Evolutionary conservation across 2,888 invertebrate species (phyloP), one percentile per base, ranked within the genome.

Genomic region (Tetragonula carbonaria): DNA sequence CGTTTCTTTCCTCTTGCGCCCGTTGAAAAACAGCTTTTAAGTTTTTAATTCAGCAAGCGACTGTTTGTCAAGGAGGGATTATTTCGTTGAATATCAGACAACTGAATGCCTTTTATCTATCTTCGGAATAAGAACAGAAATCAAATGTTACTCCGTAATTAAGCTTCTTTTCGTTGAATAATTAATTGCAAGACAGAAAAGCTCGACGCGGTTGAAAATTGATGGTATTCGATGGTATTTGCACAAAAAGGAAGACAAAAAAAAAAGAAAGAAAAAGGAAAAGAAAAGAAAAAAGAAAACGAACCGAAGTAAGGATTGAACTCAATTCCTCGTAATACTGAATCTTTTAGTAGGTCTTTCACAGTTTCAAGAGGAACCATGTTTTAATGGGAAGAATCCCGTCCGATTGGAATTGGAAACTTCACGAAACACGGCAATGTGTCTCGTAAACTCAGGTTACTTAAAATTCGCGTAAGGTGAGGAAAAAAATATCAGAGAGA

Each of bases 271-370:
- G 45, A 11, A 45, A 45, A 45, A 45, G 45, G 45, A 45, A 8
- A 1, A 45, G 45, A 45, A 2, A 8, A 45, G 45, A 11, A 45
- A 45, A 45, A 45, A 0, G 45, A 45, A 63, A 68, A 45, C 18
- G 51, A n/a, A 70, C n/a, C 50, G 0, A 23, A 50, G 21, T 21
- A 67, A 55, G 38, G 23, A 50, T 33, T 18, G 28, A 38, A 53
- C 53, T 70, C 21, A 5, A 21, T 68, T 70, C 62, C 13, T 28
- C 8, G 55, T 11, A 16, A 50, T 1, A n/a, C 18, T 65, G 71
- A 80, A 80, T 80, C 59, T 75, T 80, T 74, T 51, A 79, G 18
- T 0, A 38, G 23, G 21, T 50, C 23, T 72, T 63, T 53, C 77
- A 28, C 50, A 6, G 45, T 55, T 71, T 50, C 38, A 38, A 66